A percentile compares a stretch with the other conserved stretches of the same genome.
Conservation (phyloP, 2,888 invertebrate genomes). For the Nomada hirtipes region DNA sequence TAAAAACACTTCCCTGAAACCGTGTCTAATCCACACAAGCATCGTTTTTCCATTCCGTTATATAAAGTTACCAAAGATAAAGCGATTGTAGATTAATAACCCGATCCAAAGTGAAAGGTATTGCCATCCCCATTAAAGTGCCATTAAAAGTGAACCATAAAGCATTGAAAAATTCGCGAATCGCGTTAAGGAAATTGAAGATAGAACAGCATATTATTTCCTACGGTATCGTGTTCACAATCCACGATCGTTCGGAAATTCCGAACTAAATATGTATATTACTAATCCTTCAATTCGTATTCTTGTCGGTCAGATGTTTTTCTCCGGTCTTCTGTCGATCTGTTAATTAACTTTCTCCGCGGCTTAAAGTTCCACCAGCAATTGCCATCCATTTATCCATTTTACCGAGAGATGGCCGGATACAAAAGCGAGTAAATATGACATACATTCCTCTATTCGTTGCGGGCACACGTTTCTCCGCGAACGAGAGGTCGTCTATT, state of each 20-base stretch:
- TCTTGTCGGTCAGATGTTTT: background rate
- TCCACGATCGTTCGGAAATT: background rate
- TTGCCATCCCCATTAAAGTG: background rate
- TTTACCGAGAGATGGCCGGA: background rate
- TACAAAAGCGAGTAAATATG: slow-evolving; percentile 10
- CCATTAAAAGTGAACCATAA: background rate
- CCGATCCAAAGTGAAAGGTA: background rate
- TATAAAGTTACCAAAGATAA: background rate
- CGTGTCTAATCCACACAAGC: no score
- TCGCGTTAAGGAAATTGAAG: background rate
- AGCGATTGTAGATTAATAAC: background rate
- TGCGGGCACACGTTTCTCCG: background rate
- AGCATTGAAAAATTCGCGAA: background rate
- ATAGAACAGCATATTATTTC: background rate
- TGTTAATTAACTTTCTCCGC: slow-evolving; percentile 27
- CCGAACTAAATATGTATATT: background rate
- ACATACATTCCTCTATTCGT: background rate
- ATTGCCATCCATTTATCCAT: background rate
- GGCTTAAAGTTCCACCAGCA: background rate
- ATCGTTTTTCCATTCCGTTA: background rate
- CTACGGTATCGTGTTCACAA: background rate
- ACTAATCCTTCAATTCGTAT: background rate
- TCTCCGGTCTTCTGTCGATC: background rate
- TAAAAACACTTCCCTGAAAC: background rate
- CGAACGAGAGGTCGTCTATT: background rate